Conservation (phyloP, 2,113 vertebrate genomes). For the Sapayoa aenigma region DNA sequence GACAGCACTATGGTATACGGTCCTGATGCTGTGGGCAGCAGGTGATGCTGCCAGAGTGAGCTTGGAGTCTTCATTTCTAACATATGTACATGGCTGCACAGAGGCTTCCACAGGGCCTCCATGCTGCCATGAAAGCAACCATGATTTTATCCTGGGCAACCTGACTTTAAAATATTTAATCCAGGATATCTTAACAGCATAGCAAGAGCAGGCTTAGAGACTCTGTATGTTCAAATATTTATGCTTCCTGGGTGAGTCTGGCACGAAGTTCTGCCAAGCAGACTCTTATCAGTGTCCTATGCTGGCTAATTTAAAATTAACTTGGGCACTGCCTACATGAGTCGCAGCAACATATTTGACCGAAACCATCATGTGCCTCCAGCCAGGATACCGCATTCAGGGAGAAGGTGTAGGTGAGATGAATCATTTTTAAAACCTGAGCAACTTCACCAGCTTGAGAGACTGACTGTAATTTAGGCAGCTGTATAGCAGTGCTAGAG, state of each 20-base stretch:
- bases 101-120: neutral
- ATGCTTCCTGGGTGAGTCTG: conserved; percentile 59
- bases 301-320: conserved; percentile 50
- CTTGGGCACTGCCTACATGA: conserved; percentile 15
- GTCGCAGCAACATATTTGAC: neutral
- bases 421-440: neutral
- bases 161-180: neutral
- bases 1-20: fast-evolving
- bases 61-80: neutral
- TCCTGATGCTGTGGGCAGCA: neutral
- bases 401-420: neutral
- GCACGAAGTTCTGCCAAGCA: conserved; percentile 17
- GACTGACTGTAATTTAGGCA: neutral
- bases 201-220: neutral
- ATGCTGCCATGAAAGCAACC: neutral
- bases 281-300: conserved; percentile 5
- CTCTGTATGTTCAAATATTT: conserved; percentile 58
- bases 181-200: neutral
- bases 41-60: neutral
- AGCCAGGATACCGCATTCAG: neutral
- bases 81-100: fast-evolving
- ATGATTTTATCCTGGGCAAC: neutral
- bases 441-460: neutral
- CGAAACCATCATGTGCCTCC: neutral
- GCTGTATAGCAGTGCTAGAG: fast-evolving